A percentile compares a stretch with the other conserved stretches of the same genome.
These are phyloP conservation scores for Drosophila meridionalis DNA, from an alignment of 2,888 invertebrate species.

Conservation along the genomic window DNA sequence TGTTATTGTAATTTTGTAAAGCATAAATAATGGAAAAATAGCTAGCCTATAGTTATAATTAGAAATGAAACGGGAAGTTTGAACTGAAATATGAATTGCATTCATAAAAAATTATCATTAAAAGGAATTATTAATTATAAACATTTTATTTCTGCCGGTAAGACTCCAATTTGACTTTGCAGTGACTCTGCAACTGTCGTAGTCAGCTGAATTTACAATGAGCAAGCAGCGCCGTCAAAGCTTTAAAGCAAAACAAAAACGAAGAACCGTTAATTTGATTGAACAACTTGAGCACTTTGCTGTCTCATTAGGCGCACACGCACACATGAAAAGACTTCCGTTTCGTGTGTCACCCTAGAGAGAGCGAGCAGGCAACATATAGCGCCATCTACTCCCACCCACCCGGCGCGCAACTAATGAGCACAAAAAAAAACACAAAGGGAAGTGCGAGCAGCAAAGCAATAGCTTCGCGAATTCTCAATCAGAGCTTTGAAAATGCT, in stretches of 20 bases:
- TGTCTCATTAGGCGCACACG: conserved; percentile 42
- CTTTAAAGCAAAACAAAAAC: conserved; percentile 8
- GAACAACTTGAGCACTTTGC: conserved; percentile 36
- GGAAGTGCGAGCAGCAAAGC: background rate
- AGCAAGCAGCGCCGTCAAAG: conserved; percentile 3
- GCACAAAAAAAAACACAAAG: background rate
- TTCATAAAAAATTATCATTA: conserved; percentile 14
- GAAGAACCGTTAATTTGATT: conserved; percentile 51
- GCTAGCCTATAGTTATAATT: conserved; percentile 20
- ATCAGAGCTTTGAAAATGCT: conserved; percentile 20
- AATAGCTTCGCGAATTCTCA: conserved; percentile 23
- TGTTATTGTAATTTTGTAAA: conserved; percentile 37
- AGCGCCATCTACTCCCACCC: conserved; percentile 17
- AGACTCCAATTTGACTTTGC: background rate
- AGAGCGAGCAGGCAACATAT: conserved; percentile 1
- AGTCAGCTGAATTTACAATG: conserved; percentile 25
- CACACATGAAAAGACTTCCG: conserved; percentile 52
- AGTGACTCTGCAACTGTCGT: conserved; percentile 36
- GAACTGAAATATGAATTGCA: conserved; percentile 21
- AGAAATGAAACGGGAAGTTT: conserved; percentile 32
- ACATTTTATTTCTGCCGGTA: background rate
- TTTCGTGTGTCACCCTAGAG: conserved; percentile 32
- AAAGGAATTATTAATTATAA: background rate
- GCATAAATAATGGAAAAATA: conserved; percentile 38
- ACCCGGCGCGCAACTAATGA: conserved; percentile 18